Conservation (phyloP, 2,113 vertebrate genomes). For the Peromyscus polionotus region DNA sequence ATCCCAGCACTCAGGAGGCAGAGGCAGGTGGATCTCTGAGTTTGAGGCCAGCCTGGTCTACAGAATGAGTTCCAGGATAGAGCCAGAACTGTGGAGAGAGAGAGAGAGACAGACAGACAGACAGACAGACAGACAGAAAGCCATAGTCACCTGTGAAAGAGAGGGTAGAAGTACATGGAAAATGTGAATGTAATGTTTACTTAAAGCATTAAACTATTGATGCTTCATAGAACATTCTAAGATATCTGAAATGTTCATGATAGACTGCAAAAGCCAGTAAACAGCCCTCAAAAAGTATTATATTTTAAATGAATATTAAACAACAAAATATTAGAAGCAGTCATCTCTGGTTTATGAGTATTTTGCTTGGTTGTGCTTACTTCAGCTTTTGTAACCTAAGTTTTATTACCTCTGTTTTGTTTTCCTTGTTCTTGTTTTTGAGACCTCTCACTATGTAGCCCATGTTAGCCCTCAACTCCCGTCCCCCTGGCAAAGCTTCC, state of each 20-base stretch:
- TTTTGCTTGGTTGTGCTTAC: neutral
- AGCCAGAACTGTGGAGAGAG: too few relatives aligned
- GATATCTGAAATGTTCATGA: neutral
- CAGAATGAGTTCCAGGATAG: too few relatives aligned
- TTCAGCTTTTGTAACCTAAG: conserved; percentile 4
- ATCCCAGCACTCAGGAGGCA: too few relatives aligned
- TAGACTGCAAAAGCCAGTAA: neutral
- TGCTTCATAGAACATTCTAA: neutral
- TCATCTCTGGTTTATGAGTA: neutral
- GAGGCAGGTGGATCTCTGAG: too few relatives aligned
- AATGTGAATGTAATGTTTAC: neutral
- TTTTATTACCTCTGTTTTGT: neutral
- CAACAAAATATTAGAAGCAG: conserved; percentile 14
- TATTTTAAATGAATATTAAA: neutral
- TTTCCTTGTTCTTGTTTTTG: neutral
- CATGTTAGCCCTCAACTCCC: neutral
- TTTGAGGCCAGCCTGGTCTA: too few relatives aligned
- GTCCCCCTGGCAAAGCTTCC: neutral
- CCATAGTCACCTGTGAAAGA: neutral
- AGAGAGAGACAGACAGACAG: too few relatives aligned
- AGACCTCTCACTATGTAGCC: neutral
- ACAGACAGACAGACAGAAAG: too few relatives aligned
- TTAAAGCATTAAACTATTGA: neutral
- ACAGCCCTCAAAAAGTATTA: neutral
- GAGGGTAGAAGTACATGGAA: neutral